Conservation (phyloP, 2,888 invertebrate species). For the Parascotia fuliginaria region DNA sequence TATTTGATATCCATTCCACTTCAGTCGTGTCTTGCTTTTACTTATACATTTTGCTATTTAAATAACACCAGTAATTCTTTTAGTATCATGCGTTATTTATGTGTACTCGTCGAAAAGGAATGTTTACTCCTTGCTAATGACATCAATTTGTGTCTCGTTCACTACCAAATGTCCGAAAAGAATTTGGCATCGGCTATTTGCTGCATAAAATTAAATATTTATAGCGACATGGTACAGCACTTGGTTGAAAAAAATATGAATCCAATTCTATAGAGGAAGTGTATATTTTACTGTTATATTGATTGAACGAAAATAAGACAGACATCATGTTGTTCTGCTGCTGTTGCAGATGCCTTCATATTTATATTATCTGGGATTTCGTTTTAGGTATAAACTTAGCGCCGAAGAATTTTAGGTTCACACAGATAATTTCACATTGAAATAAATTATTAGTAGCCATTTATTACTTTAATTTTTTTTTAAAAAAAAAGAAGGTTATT, state of each 20-base stretch:
- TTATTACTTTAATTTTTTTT: too few relatives aligned
- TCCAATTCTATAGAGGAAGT: background rate
- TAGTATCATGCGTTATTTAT: conserved; percentile 63
- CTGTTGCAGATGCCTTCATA: too few relatives aligned
- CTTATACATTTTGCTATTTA: too few relatives aligned
- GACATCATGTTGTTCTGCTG: background rate
- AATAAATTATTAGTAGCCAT: too few relatives aligned
- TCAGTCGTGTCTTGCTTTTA: too few relatives aligned
- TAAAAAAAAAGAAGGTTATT: too few relatives aligned
- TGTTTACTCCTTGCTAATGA: conserved; percentile 72
- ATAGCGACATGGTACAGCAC: conserved; percentile 55
- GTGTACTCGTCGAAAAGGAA: conserved; percentile 58
- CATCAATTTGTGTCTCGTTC: conserved; percentile 61
- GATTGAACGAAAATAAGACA: conserved; percentile 9
- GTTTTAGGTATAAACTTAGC: background rate
- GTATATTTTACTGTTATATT: background rate
- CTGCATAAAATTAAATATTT: conserved; percentile 65
- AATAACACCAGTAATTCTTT: conserved; percentile 45
- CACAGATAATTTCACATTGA: too few relatives aligned
- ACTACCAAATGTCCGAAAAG: conserved; percentile 60
- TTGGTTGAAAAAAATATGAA: conserved; percentile 26
- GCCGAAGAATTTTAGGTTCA: too few relatives aligned
- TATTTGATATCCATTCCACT: background rate
- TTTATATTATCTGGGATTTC: background rate
- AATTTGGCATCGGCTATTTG: conserved; percentile 58